Evolutionary conservation across 2,888 invertebrate genomes (phyloP), one percentile per base, ranked within the genome.

Genomic region (Hyposoter didymator): DNA sequence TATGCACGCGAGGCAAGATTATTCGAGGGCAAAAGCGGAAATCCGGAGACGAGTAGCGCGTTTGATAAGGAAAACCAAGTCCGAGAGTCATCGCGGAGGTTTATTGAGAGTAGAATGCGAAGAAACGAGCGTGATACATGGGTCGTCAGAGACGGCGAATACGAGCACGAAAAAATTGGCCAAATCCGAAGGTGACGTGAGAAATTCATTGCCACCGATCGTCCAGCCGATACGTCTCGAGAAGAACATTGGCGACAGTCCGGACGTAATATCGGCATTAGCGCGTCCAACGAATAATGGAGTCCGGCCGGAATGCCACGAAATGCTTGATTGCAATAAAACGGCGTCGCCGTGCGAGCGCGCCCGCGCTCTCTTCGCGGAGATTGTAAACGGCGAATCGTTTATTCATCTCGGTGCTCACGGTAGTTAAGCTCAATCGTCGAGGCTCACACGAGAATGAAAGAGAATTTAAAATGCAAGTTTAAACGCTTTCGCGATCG

Each of bases 41-140:
- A 90, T 93, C 59, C 90, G 88, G 59, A 87, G 88, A 28, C 88
- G 88, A 12, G 87, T 93, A 10, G 89, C 89, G 0, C 89, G 89
- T 12, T 87, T 93, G 3, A 91, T 93, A n/a, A 89, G 93, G 0
- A 91, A 93, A 74, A 93, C 93, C 4, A 93, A 93, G 75, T 94
- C 94, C 0, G 93, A 93, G 76, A 92, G 90, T 59, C 84, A 92
- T 3, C 87, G 89, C 32, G 85, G 90, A 0, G 90, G 90, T 1
- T 28, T 84, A 78, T 64, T 83, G 12, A 45, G 49, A n/a, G 72
- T 85, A 19, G 85, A 83, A 19, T 62, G 79, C 43, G 84, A 82
- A 62, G 84, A 88, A 49, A 85, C 85, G 17, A 73, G 76, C 67
- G 28, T 82, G 1, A 85, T 85, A 47, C 75, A 79, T 4, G 69